A percentile compares a stretch with the other conserved stretches of the same genome.
Evolutionary conservation across 2,113 vertebrate species (phyloP).

Genomic region (Spermophilus dauricus): DNA sequence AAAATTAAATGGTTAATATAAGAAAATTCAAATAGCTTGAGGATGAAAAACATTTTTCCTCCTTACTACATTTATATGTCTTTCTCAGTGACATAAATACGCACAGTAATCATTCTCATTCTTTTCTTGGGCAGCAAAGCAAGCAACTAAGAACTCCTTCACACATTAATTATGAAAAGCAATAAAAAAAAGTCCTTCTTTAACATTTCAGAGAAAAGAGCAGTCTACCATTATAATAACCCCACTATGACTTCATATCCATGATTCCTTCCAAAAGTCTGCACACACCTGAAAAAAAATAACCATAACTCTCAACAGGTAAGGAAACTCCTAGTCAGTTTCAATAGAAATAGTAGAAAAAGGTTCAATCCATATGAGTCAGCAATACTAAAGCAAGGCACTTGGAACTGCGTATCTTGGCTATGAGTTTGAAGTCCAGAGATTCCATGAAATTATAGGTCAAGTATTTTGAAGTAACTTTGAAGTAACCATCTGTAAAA

Average conservation of each 20-base stretch:
- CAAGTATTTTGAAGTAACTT: slow-evolving; percentile 22
- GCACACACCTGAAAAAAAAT: not conserved
- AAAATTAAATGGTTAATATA: slow-evolving; percentile 54
- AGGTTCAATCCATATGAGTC: not conserved
- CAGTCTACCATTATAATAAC: not conserved
- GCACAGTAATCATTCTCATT: not conserved
- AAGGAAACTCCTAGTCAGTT: not conserved
- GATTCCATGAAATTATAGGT: not conserved
- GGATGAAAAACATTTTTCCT: slow-evolving; percentile 43
- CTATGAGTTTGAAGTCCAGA: slow-evolving; percentile 45
- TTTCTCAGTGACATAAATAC: slow-evolving; percentile 57
- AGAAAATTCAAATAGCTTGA: slow-evolving; percentile 49
- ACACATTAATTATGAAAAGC: not conserved
- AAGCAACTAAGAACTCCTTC: slow-evolving; percentile 44
- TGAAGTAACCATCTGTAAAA: slow-evolving; percentile 27
- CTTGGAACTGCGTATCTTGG: not conserved
- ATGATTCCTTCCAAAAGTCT: not conserved
- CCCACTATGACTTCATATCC: not conserved
- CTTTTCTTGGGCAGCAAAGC: slow-evolving; percentile 51
- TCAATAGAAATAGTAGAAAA: not conserved
- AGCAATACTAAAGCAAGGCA: not conserved
- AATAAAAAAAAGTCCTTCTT: not conserved
- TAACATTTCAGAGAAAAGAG: not conserved
- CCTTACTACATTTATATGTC: slow-evolving; percentile 39
- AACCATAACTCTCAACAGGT: not conserved